A percentile compares a stretch with the other conserved stretches of the same genome.
These are phyloP conservation scores for Agonopterix arenella DNA, from an alignment of 2,888 invertebrate species.

Conservation along the genomic window DNA sequence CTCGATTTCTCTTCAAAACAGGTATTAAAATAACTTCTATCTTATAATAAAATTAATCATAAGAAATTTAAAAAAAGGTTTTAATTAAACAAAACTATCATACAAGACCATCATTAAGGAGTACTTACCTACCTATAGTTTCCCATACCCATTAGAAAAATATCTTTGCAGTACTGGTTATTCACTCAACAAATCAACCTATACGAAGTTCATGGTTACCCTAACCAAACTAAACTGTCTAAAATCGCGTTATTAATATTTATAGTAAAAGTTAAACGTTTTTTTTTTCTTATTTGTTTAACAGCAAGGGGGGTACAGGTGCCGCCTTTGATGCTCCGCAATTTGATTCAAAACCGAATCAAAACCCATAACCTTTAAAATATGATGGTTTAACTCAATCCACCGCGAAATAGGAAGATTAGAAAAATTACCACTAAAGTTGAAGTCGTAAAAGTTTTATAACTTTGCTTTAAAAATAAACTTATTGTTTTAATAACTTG, in stretches of 20 bases:
- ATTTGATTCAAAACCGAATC: constrained; percentile 31
- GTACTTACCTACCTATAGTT: too few species aligned
- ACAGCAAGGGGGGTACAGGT: constrained; percentile 56
- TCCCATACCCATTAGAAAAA: too few species aligned
- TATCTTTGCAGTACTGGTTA: too few species aligned
- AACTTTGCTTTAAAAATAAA: constrained; percentile 14
- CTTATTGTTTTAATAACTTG: background rate
- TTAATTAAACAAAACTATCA: too few species aligned
- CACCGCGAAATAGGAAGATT: constrained; percentile 30
- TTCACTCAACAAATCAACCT: too few species aligned
- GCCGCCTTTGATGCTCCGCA: constrained; percentile 56
- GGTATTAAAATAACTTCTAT: too few species aligned
- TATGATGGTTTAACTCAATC: constrained; percentile 16
- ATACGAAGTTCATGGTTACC: constrained; percentile 31
- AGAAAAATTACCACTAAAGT: constrained; percentile 14
- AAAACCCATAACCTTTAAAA: constrained; percentile 31
- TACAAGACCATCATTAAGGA: too few species aligned
- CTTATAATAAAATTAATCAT: too few species aligned
- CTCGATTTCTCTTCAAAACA: too few species aligned
- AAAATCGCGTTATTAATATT: constrained; percentile 68
- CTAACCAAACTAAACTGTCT: constrained; percentile 42
- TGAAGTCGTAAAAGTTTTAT: constrained; percentile 24
- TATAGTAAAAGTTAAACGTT: constrained; percentile 54
- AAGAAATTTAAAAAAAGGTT: too few species aligned
- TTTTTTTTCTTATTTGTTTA: constrained; percentile 63